Evolutionary conservation across 1,140 invertebrate species (phyloP).

Genomic region (Calliopsis andreniformis): DNA sequence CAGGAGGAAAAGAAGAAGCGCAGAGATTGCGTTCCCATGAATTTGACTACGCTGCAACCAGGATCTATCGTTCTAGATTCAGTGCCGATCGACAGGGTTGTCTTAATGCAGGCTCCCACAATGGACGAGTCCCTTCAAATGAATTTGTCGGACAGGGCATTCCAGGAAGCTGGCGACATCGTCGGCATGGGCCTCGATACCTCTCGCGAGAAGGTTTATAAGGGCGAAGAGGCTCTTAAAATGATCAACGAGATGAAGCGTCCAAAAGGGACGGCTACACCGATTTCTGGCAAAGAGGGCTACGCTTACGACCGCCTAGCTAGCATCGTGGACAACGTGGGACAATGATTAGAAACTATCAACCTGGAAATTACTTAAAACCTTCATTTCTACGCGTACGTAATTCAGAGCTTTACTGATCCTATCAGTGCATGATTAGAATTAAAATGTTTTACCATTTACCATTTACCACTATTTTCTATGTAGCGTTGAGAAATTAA

Average conservation of each 20-base stretch:
- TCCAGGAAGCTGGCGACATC: conserved; percentile 75
- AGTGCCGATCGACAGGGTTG: conserved; percentile 65
- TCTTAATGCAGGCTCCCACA: conserved; percentile 75
- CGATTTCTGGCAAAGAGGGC: neutral
- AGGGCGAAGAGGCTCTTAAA: conserved; percentile 69
- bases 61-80: conserved; percentile 76
- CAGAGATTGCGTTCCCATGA: conserved; percentile 28
- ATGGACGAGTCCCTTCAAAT: conserved; percentile 65
- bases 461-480: too few species aligned
- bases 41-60: conserved; percentile 65
- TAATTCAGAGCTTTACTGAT: too few species aligned
- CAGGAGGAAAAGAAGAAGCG: conserved; percentile 52
- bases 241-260: conserved; percentile 59
- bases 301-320: neutral
- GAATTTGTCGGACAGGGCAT: conserved; percentile 79
- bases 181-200: conserved; percentile 74
- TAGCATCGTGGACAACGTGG: neutral
- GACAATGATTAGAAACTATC: neutral
- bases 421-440: neutral
- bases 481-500: too few species aligned
- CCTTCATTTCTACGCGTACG: too few species aligned
- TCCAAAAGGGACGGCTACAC: conserved; percentile 9
- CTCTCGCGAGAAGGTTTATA: conserved; percentile 67
- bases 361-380: too few species aligned
- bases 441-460: too few species aligned